Conservation (phyloP, 2,888 invertebrate genomes). For the Sipha maydis region DNA sequence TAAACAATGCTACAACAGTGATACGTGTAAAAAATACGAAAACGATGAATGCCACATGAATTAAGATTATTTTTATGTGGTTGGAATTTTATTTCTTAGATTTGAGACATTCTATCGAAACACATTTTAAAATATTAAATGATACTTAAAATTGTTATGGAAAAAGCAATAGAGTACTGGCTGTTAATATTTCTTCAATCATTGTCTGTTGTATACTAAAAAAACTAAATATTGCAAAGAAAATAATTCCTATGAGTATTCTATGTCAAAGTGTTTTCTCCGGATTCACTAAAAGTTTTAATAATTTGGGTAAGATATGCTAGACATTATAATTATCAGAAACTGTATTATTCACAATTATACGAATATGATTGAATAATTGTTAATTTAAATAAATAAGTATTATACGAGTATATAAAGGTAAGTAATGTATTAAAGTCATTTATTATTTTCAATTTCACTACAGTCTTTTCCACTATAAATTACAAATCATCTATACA, state of each 20-base stretch:
- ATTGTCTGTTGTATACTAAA: neutral
- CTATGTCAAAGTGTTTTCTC: neutral
- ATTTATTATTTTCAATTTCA: slow-evolving; percentile 34
- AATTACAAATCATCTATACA: slow-evolving; percentile 10
- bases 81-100: no score
- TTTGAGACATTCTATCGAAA: neutral
- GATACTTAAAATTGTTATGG: neutral
- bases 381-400: no score
- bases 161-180: neutral
- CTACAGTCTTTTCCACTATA: slow-evolving; percentile 1
- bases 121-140: neutral
- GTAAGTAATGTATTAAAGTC: neutral
- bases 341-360: slow-evolving; percentile 13
- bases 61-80: no score
- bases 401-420: neutral
- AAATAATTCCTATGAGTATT: neutral
- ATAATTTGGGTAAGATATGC: neutral
- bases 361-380: neutral
- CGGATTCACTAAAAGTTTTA: neutral
- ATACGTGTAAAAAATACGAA: no score
- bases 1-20: neutral
- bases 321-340: neutral
- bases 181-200: neutral
- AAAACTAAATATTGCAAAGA: no score
- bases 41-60: no score